Conservation (phyloP, 2,888 invertebrate genomes). For the Sinodicranocentrus sp. region DNA sequence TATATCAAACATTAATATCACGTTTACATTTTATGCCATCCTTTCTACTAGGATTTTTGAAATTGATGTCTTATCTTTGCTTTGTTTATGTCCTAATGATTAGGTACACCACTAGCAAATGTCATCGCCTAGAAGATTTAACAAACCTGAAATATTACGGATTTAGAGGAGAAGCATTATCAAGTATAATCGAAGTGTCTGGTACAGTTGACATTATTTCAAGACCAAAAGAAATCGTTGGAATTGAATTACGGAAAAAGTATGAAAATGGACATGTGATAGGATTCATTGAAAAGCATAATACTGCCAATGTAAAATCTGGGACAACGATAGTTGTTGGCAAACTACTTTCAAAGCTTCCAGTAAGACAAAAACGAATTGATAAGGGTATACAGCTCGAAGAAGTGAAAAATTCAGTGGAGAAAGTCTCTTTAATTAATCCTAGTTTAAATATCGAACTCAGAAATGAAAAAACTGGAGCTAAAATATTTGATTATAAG, state of each 20-base stretch:
- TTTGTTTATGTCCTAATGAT: background rate
- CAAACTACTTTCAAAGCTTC: conserved; percentile 83
- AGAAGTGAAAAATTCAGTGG: conserved; percentile 82
- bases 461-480: conserved; percentile 52
- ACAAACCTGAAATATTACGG: conserved; percentile 82
- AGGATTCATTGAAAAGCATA: conserved; percentile 77
- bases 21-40: conserved; percentile 5
- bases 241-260: conserved; percentile 82
- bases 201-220: conserved; percentile 83
- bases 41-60: no score
- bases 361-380: conserved; percentile 82
- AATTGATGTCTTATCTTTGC: background rate
- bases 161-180: conserved; percentile 85
- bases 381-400: conserved; percentile 82
- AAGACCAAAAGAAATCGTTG: conserved; percentile 78
- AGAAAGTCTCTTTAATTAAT: conserved; percentile 84
- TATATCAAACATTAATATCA: no score
- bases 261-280: conserved; percentile 80
- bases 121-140: conserved; percentile 80
- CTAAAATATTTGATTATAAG: conserved; percentile 7
- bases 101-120: conserved; percentile 84
- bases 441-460: conserved; percentile 77
- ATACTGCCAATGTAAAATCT: conserved; percentile 81
- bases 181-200: conserved; percentile 83
- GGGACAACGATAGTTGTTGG: conserved; percentile 87